These are phyloP conservation scores for Cirrhinus mrigala DNA, from an alignment of 2,797 vertebrate species.

Conservation along the genomic window DNA sequence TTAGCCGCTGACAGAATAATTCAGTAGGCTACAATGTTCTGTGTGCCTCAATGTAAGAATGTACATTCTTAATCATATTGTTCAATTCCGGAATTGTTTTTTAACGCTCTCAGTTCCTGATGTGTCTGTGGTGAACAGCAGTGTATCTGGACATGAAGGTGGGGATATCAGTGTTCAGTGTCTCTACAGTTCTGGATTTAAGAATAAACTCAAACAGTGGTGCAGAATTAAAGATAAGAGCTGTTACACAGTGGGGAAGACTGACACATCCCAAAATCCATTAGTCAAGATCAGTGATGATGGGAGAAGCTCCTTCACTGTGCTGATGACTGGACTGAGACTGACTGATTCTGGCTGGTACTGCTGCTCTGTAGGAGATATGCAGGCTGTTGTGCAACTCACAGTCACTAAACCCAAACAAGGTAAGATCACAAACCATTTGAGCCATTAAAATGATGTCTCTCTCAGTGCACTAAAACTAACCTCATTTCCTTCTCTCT, in stretches of 20 bases:
- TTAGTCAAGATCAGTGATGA: too few relatives aligned
- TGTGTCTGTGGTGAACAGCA: too few relatives aligned
- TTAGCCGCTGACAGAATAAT: too few relatives aligned
- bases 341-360: slow-evolving; percentile 41
- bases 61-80: too few relatives aligned
- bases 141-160: too few relatives aligned
- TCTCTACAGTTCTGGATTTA: slow-evolving; percentile 60
- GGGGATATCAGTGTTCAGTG: too few relatives aligned
- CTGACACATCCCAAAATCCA: too few relatives aligned
- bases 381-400: neutral
- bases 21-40: too few relatives aligned
- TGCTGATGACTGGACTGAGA: too few relatives aligned
- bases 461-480: slow-evolving; percentile 36
- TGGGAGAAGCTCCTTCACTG: too few relatives aligned
- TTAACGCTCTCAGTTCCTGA: too few relatives aligned
- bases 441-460: neutral
- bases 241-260: slow-evolving; percentile 8
- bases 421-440: neutral
- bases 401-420: slow-evolving; percentile 14
- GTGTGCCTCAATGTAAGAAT: too few relatives aligned
- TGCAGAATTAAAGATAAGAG: slow-evolving; percentile 28
- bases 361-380: slow-evolving; percentile 18
- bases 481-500: neutral
- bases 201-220: slow-evolving; percentile 29
- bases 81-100: neutral